Evolutionary conservation across 1,140 invertebrate species (phyloP).

Genomic region (Elymnias hypermnestra): DNA sequence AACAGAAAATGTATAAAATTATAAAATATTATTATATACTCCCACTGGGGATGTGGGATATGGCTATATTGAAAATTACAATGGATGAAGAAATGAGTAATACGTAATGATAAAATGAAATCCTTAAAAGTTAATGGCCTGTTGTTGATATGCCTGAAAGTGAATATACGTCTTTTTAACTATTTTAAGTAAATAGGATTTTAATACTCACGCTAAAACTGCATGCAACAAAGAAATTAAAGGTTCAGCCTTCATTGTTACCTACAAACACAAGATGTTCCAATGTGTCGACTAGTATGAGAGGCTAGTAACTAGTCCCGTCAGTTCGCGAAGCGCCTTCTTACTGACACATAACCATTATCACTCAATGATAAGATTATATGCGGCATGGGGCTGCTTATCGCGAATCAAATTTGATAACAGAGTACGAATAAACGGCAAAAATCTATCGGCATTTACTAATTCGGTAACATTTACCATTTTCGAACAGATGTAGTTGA

Average conservation of each 20-base stretch:
- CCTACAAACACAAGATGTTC: conserved; percentile 11
- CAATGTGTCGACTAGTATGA: conserved; percentile 29
- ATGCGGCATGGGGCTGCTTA: conserved; percentile 59
- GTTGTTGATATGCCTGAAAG: too few relatives aligned
- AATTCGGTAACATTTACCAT: conserved; percentile 31
- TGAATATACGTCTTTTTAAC: too few relatives aligned
- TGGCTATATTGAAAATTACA: too few relatives aligned
- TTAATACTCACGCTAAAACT: conserved; percentile 48
- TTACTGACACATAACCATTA: conserved; percentile 74
- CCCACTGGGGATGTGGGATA: too few relatives aligned
- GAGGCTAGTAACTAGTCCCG: conserved; percentile 48
- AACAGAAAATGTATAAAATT: background rate
- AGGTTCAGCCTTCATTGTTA: conserved; percentile 48
- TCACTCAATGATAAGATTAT: conserved; percentile 73
- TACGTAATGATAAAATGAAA: too few relatives aligned
- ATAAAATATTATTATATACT: too few relatives aligned
- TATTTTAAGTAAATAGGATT: background rate
- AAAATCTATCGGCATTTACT: conserved; percentile 41
- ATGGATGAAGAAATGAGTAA: too few relatives aligned
- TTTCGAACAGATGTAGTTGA: conserved; percentile 3
- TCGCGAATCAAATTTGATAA: conserved; percentile 69
- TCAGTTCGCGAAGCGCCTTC: conserved; percentile 49
- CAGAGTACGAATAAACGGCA: conserved; percentile 49
- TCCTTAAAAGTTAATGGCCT: too few relatives aligned
- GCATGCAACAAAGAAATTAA: conserved; percentile 38